A percentile compares a stretch with the other conserved stretches of the same genome.
Conservation (phyloP, 2,797 vertebrate species). For the Anguilla pacifica region DNA sequence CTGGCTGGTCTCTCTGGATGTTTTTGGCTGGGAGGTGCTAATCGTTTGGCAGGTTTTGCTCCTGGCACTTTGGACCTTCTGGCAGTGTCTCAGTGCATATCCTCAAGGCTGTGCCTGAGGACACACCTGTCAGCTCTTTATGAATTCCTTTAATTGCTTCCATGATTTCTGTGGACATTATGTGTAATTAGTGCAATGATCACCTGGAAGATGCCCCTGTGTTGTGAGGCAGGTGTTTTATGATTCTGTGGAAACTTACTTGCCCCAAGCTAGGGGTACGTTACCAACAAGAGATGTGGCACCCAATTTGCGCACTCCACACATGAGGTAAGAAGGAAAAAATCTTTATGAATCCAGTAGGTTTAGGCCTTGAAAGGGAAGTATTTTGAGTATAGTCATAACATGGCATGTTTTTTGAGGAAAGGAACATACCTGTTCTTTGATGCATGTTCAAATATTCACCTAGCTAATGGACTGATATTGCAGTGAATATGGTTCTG, state of each 20-base stretch:
- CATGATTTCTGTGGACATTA: background rate
- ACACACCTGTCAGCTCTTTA: background rate
- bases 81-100: background rate
- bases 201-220: background rate
- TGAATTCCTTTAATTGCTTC: background rate
- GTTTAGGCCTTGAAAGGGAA: too few species aligned
- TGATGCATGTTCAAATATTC: background rate
- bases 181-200: background rate
- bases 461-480: background rate
- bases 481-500: background rate
- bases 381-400: too few species aligned
- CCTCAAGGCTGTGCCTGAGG: background rate
- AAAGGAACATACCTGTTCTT: background rate
- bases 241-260: background rate
- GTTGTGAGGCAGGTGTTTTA: background rate
- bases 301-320: background rate
- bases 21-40: background rate
- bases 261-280: background rate
- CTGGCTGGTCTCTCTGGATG: background rate
- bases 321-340: background rate
- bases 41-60: background rate
- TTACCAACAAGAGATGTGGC: background rate
- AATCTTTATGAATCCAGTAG: too few species aligned
- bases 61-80: background rate
- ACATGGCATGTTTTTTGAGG: too few species aligned